Evolutionary conservation across 2,113 vertebrate genomes (phyloP), one percentile per base, ranked within the genome.

Genomic region (Columba livia): DNA sequence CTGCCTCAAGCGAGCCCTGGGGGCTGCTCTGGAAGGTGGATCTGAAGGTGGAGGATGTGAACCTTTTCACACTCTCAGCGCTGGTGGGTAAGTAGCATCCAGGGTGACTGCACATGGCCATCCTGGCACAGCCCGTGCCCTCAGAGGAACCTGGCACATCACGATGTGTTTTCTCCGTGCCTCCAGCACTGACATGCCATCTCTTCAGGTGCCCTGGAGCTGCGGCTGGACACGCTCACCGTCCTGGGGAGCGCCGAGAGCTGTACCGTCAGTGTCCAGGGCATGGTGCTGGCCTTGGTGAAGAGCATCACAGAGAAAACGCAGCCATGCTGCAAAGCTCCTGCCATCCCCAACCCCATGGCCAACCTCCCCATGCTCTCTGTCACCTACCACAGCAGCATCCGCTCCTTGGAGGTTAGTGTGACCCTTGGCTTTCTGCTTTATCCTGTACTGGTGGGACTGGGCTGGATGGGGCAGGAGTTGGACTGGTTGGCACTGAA

Each of bases 51-150:
- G 99, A 99, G 58, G 99, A 99, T 0, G 98, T 99, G 83, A 99
- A 99, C 70, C 95, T 99, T 81, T 99, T 99, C 96, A 99, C 99
- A 0, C 96, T 99, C 69, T 99, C 99, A 3, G 97, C 98, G 29
- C 32, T 99, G 42, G 99, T 99, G 90, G 99, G 99, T 99, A 96
- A 97, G 98, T 93, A 57, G 65, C n/a, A 8, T 79, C 40, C 50
- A 26, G 38, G 8, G 21, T 60, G 81, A 69, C 69, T 60, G 44
- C 50, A 31, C 60, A 12, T 11, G 21, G 56, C 51, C 86, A 61
- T 79, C 36, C 80, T 71, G 78, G 40, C 80, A 19, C 36, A 89
- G n/a, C 34, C 28, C 40, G 11, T 0, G 0, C 1, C 0, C 32
- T 58, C 64, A 64, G 86, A 70, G 74, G 66, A 90, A 14, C n/a